phyloP scores from a whole-genome alignment of 2,888 invertebrate species.

The Stenichneumon culpator region DNA sequence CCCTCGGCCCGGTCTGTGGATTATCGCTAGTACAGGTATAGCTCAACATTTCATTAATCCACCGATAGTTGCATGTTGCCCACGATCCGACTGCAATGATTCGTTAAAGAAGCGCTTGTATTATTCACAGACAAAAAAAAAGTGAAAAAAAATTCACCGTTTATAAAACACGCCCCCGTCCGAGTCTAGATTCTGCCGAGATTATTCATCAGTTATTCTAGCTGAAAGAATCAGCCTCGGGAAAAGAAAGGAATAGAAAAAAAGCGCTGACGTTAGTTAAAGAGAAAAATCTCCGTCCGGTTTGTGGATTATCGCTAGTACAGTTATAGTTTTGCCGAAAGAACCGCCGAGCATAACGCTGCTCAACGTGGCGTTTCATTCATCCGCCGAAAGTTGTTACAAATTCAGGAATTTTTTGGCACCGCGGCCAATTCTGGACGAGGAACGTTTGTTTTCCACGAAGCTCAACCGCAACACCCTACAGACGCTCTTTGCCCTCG shows the following conservation, averaged over 20 bases:
- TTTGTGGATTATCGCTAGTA: neutral
- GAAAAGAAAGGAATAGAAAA: neutral
- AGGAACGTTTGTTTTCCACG: conserved; percentile 5
- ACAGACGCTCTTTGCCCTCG: neutral
- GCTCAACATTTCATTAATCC: conserved; percentile 39
- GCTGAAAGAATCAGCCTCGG: neutral
- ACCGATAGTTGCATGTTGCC: neutral
- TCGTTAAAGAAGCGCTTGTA: too few relatives aligned
- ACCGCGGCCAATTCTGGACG: conserved; percentile 38
- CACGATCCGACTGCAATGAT: too few relatives aligned
- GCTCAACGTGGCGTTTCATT: conserved; percentile 35
- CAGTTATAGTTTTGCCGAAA: neutral
- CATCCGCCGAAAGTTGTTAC: conserved; percentile 35
- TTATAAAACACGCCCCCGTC: neutral
- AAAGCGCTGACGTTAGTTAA: neutral
- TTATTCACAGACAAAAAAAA: too few relatives aligned
- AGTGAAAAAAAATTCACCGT: too few relatives aligned
- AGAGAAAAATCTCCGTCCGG: neutral
- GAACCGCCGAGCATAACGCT: neutral
- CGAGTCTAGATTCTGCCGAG: conserved; percentile 16
- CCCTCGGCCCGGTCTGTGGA: neutral
- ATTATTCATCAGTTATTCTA: conserved; percentile 2
- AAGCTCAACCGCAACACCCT: neutral
- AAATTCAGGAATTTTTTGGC: conserved; percentile 41
- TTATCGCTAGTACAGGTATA: neutral